Base-by-base conservation (phyloP, 2,797 vertebrate species). In the Hippoglossus hippoglossus region DNA sequence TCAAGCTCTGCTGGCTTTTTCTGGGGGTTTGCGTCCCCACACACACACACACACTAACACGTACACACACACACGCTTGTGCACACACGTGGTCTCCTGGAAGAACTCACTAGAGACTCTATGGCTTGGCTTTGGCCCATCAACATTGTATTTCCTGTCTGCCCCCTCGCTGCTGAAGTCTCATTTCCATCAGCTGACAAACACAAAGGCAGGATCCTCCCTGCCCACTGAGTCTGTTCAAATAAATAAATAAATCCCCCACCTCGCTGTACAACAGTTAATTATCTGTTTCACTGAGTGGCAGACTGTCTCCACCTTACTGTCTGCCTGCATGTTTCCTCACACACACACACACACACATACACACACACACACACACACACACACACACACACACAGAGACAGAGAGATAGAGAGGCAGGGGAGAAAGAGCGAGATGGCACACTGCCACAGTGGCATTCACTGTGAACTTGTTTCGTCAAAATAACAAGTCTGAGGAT, bases 271-370 rank as follows among this genome's bases (percentile, higher is more conserved):
- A 85, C 81, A 83, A 83, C 81, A 79, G 90, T 91, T 94, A 92
- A 94, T 93, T 94, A 93, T 92, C 83, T 85, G 84, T 92, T 91
- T 88, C 79, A 74, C 71, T 89, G 92, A 94, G 87, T 91, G 84
- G 79, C 89, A 89, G 81, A 77, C 69, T 85, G 83, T 87, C 84
- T 88, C 64, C 41, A 65, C 75, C 80, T 74, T 68, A 75, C 79
- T 84, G 74, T 76, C 84, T 80, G 83, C 78, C 70, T 69, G 80
- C 63, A 41, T 67, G 56, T 73, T 80, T 77, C 66, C 47, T 49
- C 47, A 16, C 47, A 16, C 19, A 6, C 18, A n/a, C 80, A 34
- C 55, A 36, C 55, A 67, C 26, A 24, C 51, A 47, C 51, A 24
- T 41, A 34, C 49, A 51, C 65, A 63, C 80, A 39, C 54, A 46